Base-by-base conservation (phyloP, 2,888 invertebrate species). In the Didymodactylos carnosus region DNA sequence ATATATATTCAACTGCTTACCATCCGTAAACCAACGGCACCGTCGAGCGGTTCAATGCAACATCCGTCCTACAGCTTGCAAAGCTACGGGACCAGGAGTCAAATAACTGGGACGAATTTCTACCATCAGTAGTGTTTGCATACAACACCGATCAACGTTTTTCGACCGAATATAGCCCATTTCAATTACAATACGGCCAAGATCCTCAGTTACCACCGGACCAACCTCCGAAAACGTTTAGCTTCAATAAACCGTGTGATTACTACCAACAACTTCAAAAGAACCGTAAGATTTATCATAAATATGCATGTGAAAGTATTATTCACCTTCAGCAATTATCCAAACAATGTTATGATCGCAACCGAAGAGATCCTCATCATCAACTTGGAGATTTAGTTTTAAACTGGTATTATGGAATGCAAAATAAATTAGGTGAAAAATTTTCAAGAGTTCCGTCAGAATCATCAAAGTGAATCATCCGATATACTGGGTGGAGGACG, bases 1-100 rank as follows among this genome's bases (percentile, higher is more conserved):
- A 77, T 35, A 77, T 77, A 4, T 70, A 75, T 51, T 77, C 77
- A 0, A 76, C 78, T 19, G 72, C 75, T 4, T 72, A 49, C 76
- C 3, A 5, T 7, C 49, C 49, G 1, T 11, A 49, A 49, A 23
- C 49, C 13, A 49, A 49, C 8, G 49, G 77, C 1, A 23, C 75
- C 41, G 75, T 73, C 0, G 77, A 77, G 29, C 19, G 75, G 14
- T 70, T 69, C 1, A 76, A 76, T 43, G 13, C 51, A 19, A 75
- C 75, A 4, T 71, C 76, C 23, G 49, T 49, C 13, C n/a, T 11
- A 11, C 49, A 49, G 25, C 4, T 49, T 49, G 49, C 49, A 16
- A 49, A 49, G 25, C 25, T 49, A 49, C n/a, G 23, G 10, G 49
- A 49, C 19, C n/a, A 8, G 8, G 49, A 49, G 25, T 7, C 6